Percentiles rank a stretch among this genome's conserved stretches.
Conservation (phyloP, 2,888 invertebrate genomes). For the Marasmarcha lunaedactyla region DNA sequence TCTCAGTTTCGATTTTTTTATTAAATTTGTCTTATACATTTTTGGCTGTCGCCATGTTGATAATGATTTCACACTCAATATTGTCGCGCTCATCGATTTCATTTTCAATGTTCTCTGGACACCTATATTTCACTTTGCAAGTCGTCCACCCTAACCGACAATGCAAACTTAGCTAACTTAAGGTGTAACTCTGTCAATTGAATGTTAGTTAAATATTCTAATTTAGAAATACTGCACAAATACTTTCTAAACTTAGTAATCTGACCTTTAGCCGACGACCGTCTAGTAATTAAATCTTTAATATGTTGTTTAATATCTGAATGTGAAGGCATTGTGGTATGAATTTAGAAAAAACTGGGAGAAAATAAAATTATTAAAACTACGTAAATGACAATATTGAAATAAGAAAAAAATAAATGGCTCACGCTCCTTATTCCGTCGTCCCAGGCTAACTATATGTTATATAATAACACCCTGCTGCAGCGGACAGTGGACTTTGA, state of each 20-base stretch:
- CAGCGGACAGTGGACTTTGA: not conserved
- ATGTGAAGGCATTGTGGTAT: not conserved
- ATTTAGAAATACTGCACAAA: not conserved
- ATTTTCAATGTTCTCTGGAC: conserved; percentile 4
- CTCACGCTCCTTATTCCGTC: not conserved
- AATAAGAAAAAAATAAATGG: not conserved
- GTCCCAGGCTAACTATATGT: not conserved
- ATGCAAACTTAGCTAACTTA: conserved; percentile 9
- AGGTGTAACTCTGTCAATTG: conserved; percentile 5
- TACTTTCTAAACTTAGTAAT: conserved; percentile 8
- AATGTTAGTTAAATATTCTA: not conserved
- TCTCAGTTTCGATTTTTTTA: conserved; percentile 1
- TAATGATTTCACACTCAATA: conserved; percentile 11
- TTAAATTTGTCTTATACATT: conserved; percentile 8
- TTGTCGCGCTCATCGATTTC: conserved; percentile 15
- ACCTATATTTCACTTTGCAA: conserved; percentile 15
- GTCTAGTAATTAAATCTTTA: conserved; percentile 3
- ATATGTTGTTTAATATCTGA: not conserved
- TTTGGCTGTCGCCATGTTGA: conserved; percentile 13
- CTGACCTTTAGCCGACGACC: conserved; percentile 7
- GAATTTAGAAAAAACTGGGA: not conserved
- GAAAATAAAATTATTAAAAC: not conserved
- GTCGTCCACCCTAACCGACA: conserved; percentile 10
- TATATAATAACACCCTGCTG: not conserved
- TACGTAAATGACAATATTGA: not conserved